Base-by-base conservation (phyloP, 2,888 invertebrate genomes). In the Dicranocentrus wangi region DNA sequence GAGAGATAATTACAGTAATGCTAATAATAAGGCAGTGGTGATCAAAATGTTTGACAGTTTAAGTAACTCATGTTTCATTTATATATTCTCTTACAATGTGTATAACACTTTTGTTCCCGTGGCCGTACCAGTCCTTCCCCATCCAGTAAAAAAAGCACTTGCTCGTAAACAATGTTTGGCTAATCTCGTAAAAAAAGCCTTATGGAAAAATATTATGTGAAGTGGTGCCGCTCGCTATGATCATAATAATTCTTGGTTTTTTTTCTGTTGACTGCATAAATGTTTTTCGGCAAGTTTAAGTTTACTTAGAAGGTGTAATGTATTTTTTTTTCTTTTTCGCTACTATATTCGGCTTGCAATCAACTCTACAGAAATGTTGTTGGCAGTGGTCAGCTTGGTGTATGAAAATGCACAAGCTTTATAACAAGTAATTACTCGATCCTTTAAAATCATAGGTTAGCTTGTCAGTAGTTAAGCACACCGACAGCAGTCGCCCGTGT, bases 401-500 rank as follows among this genome's bases (percentile, higher is more conserved):
- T 13, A 42, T 13, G 13, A 13, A 7, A 42, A 42, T 15, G 19
- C n/a, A 17, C n/a, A 51, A 51, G 2, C 2, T 58, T 17, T 58
- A 19, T 58, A 23, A 28, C 13, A n/a, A 77, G 53, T 69, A 69
- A 69, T 77, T 70, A 53, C 61, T 32, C 13, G 68, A 60, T 68
- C 28, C 39, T 51, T 68, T 19, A 58, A 60, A 76, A 76, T 58
- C 43, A 47, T 19, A 32, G 69, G 28, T 77, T 61, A 39, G 2
- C 42, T 43, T 61, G 32, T 75, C 23, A 32, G 66, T 72, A 55
- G 53, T 69, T 43, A 66, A 66, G 27, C 75, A 28, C 15, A n/a
- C 61, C 77, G 70, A 70, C 63, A 51, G 19, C 42, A 53, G 61
- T 70, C 42, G 55, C 63, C 63, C 78, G 69, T 77, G 69, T 65